Conservation (phyloP, 1,140 invertebrate species). For the Nephila pilipes region DNA sequence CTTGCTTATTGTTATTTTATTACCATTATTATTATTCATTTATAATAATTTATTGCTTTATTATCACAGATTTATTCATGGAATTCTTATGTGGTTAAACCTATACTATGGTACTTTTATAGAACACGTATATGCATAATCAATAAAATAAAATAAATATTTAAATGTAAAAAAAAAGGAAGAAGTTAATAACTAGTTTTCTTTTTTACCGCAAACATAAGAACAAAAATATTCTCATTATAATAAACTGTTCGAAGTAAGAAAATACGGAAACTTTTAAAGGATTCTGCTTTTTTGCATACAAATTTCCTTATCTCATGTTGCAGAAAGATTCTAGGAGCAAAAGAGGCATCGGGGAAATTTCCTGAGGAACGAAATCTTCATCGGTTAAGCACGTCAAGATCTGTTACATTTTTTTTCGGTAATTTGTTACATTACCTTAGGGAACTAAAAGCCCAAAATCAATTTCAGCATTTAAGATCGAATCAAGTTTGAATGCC, state of each 20-base stretch:
- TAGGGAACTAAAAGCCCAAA: background rate
- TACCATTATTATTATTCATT: too few species aligned
- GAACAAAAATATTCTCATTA: background rate
- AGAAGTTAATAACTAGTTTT: background rate
- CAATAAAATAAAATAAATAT: too few species aligned
- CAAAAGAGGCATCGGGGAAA: background rate
- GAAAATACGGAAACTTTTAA: background rate
- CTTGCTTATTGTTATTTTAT: too few species aligned
- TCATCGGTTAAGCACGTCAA: background rate
- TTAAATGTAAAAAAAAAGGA: background rate
- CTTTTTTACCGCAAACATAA: background rate
- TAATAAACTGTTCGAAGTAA: background rate
- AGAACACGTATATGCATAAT: too few species aligned
- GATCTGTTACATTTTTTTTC: conserved; percentile 4
- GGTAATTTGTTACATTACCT: background rate
- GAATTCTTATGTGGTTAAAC: too few species aligned
- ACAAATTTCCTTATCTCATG: conserved; percentile 24
- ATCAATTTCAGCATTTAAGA: conserved; percentile 44
- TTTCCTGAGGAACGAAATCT: background rate
- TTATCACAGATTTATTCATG: too few species aligned
- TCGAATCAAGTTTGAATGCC: conserved; percentile 27
- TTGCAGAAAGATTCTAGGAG: background rate
- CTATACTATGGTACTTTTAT: too few species aligned
- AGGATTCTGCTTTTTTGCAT: background rate
- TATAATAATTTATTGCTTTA: too few species aligned